Conservation (phyloP, 2,888 invertebrate species). For the Trypoxylon attenuatum region DNA sequence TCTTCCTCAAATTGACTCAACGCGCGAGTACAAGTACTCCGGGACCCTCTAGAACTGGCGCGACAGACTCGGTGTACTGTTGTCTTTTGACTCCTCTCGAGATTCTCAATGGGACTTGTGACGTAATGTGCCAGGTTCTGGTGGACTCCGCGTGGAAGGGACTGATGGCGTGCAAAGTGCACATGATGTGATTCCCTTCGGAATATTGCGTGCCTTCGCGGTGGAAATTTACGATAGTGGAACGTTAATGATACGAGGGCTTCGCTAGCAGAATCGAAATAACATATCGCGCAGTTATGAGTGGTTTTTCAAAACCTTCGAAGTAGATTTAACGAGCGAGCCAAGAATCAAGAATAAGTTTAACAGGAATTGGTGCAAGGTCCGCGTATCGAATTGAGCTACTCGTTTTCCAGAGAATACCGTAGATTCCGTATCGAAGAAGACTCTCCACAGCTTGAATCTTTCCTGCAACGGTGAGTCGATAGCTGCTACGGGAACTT, state of each 20-base stretch:
- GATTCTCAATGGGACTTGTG: not conserved
- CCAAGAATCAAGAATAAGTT: not conserved
- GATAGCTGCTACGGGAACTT: constrained; percentile 55
- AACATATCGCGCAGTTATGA: not conserved
- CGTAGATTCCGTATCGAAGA: constrained; percentile 73
- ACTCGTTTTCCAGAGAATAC: constrained; percentile 74
- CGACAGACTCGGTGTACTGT: not conserved
- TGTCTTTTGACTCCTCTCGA: not conserved
- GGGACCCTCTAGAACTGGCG: not conserved
- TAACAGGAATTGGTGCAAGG: not conserved
- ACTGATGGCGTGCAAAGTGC: not conserved
- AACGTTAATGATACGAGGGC: not conserved
- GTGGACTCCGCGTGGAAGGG: not conserved
- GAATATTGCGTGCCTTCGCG: constrained; percentile 20
- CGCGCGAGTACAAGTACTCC: not conserved
- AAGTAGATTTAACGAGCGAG: not conserved
- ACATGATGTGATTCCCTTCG: not conserved
- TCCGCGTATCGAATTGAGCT: constrained; percentile 1
- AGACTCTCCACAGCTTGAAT: constrained; percentile 76
- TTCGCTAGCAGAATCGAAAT: not conserved
- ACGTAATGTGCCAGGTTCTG: not conserved
- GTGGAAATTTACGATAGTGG: not conserved
- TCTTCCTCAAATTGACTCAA: too few relatives aligned
- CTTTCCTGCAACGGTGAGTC: constrained; percentile 73
- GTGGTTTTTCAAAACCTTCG: not conserved